These are phyloP conservation scores for Meriones psammophilus DNA, from an alignment of 2,797 vertebrate species.

Conservation along the genomic window DNA sequence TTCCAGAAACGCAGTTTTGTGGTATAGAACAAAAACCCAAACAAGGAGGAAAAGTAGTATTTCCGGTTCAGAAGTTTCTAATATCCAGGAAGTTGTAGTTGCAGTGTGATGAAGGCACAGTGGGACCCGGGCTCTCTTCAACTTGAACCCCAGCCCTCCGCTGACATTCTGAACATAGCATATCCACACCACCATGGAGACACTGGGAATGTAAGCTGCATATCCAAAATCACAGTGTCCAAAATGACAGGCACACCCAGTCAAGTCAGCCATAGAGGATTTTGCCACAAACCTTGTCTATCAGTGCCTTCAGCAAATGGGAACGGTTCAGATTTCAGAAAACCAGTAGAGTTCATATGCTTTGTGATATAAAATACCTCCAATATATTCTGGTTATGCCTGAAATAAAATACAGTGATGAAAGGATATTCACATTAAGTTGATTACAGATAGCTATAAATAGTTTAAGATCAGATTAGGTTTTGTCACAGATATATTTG, in stretches of 20 bases:
- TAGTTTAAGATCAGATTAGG: neutral
- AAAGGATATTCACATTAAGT: neutral
- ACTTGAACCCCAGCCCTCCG: neutral
- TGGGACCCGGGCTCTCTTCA: neutral
- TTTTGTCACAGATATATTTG: neutral
- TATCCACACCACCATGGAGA: neutral
- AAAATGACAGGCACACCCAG: neutral
- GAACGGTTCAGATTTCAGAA: neutral
- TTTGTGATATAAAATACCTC: neutral
- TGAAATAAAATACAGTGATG: constrained; percentile 1
- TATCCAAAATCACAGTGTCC: neutral
- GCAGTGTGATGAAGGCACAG: neutral
- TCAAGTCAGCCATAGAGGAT: neutral
- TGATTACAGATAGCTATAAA: neutral
- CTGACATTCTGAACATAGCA: neutral
- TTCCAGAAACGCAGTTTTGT: neutral
- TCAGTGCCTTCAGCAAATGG: neutral
- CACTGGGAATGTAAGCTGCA: neutral
- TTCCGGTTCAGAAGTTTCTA: neutral
- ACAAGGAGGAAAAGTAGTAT: neutral
- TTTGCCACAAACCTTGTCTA: neutral
- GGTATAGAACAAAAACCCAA: neutral
- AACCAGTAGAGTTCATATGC: neutral
- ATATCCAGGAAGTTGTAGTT: neutral
- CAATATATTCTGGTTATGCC: neutral